Conservation (phyloP, 2,888 invertebrate species). For the Podotricha telesiphe region DNA sequence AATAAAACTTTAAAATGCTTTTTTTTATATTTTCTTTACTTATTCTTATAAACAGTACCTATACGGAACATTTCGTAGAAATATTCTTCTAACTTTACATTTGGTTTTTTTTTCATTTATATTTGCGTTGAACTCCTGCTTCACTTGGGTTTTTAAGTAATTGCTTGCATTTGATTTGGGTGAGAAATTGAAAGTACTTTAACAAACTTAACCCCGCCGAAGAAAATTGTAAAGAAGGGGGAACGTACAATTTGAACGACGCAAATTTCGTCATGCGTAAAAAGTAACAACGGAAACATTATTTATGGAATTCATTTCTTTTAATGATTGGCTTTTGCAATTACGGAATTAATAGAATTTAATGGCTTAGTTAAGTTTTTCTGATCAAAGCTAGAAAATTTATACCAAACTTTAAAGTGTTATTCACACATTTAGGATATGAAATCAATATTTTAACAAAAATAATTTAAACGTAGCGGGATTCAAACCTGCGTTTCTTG, state of each 20-base stretch:
- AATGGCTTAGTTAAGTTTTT: neutral
- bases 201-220: slow-evolving; percentile 40
- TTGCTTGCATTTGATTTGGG: slow-evolving; percentile 66
- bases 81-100: slow-evolving; percentile 23
- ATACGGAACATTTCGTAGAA: neutral
- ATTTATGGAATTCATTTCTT: slow-evolving; percentile 14
- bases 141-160: slow-evolving; percentile 73
- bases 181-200: slow-evolving; percentile 43
- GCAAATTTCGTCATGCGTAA: slow-evolving; percentile 24
- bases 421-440: no score
- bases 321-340: slow-evolving; percentile 3
- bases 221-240: slow-evolving; percentile 24
- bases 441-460: no score
- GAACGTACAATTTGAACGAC: slow-evolving; percentile 12
- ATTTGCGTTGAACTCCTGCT: slow-evolving; percentile 67
- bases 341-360: neutral
- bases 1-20: no score
- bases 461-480: no score
- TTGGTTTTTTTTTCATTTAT: slow-evolving; percentile 45
- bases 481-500: no score
- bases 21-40: no score
- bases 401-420: no score
- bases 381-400: no score
- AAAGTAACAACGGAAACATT: slow-evolving; percentile 20
- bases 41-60: no score